Percentiles rank a stretch among this genome's conserved stretches.
phyloP scores from a whole-genome alignment of 2,888 invertebrate species.

The Hyposoter didymator region DNA sequence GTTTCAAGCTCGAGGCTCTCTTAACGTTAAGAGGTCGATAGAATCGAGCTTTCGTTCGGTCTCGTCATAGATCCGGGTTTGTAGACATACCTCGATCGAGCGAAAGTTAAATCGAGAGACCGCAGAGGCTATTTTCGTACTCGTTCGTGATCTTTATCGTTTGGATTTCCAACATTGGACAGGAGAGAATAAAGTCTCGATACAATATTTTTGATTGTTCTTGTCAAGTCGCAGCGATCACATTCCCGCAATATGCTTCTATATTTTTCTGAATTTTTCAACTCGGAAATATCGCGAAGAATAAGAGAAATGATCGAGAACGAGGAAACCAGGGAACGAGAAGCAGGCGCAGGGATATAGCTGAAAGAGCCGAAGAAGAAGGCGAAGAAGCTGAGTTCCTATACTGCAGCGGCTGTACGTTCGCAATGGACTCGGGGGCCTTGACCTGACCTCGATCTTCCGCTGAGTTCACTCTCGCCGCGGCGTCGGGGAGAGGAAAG shows the following conservation, averaged over 20 bases:
- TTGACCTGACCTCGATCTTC: slow-evolving; percentile 84
- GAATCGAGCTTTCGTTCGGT: neutral
- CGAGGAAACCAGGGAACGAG: slow-evolving; percentile 6
- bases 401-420: slow-evolving; percentile 71
- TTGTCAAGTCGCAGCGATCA: neutral
- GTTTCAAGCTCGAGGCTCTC: neutral
- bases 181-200: neutral
- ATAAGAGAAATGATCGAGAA: slow-evolving; percentile 42
- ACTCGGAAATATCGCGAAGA: slow-evolving; percentile 6
- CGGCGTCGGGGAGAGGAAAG: slow-evolving; percentile 82
- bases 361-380: slow-evolving; percentile 22
- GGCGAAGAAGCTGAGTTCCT: slow-evolving; percentile 40
- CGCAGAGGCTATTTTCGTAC: neutral
- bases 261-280: neutral
- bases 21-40: neutral
- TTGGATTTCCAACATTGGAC: neutral
- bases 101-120: slow-evolving; percentile 10
- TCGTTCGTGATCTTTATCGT: neutral
- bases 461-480: slow-evolving; percentile 84
- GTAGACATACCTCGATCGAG: neutral
- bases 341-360: slow-evolving; percentile 23
- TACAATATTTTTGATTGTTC: neutral
- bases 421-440: slow-evolving; percentile 79
- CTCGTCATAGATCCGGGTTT: slow-evolving; percentile 11
- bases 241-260: neutral